Base-by-base conservation (phyloP, 2,888 invertebrate species). In the Phorcus lineatus region DNA sequence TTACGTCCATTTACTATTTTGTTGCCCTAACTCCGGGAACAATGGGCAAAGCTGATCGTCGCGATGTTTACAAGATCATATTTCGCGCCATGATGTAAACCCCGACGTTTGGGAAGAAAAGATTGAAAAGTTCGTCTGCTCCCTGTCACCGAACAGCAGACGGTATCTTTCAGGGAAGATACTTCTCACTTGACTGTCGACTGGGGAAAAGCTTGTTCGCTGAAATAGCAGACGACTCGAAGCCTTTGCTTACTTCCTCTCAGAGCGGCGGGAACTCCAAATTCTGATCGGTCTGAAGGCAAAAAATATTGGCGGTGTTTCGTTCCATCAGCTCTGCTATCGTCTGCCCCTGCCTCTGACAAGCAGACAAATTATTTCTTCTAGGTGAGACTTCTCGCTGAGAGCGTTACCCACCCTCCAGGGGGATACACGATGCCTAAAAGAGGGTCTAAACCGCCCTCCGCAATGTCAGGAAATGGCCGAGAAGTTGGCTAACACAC, bases 311-410 rank as follows among this genome's bases (percentile, higher is more conserved):
- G 19, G 40, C 40, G 19, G 70, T 70, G 70, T 70, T 31, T 40
- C 40, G 24, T 31, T 70, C 70, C 36, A 70, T 70, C 70, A 70
- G 70, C 70, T 70, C 70, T 13, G 70, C 70, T 70, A 70, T 70
- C 70, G 70, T 70, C 70, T 70, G 70, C 70, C 40, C 70, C 70
- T 19, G 70, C 40, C 70, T 70, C 70, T 70, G 70, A 70, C 70
- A 70, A 70, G 70, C 40, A 70, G 70, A 70, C 70, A 70, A 70
- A 70, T 70, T 70, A 70, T 70, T 70, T 70, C 70, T 70, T 70
- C 70, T 70, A 70, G 70, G 70, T 70, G 70, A 70, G 70, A 70
- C 70, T 70, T 70, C 36, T 70, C 70, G 36, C 70, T 70, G 70
- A 17, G 70, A 70, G 70, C 40, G 70, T 70, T 70, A 40, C 70